These are phyloP conservation scores for Drosophila lowei DNA, from an alignment of 1,140 invertebrate genomes.

Conservation along the genomic window DNA sequence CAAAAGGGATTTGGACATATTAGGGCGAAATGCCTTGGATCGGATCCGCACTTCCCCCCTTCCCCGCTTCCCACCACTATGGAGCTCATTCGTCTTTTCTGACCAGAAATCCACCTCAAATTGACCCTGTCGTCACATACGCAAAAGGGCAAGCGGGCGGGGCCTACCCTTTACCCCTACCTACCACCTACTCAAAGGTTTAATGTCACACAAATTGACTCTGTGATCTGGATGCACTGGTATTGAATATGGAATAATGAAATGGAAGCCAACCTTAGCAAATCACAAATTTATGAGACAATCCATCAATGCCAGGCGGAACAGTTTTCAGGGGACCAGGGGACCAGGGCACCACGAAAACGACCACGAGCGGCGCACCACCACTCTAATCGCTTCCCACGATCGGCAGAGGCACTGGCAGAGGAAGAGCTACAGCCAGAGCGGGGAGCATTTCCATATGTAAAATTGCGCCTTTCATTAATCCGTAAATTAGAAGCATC, in stretches of 20 bases:
- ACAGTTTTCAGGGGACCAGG: conserved; percentile 22
- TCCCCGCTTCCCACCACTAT: no score
- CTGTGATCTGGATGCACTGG: conserved; percentile 42
- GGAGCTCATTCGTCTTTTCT: neutral
- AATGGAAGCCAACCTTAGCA: conserved; percentile 66
- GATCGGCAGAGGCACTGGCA: conserved; percentile 37
- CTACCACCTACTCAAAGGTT: no score
- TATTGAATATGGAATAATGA: conserved; percentile 34
- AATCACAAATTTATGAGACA: conserved; percentile 80
- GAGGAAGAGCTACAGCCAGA: neutral
- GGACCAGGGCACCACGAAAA: no score
- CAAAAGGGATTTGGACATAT: conserved; percentile 15
- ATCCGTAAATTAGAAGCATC: conserved; percentile 81
- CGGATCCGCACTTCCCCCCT: neutral
- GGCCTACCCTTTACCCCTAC: neutral
- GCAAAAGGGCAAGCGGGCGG: neutral
- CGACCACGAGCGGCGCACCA: conserved; percentile 6
- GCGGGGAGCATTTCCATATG: conserved; percentile 69
- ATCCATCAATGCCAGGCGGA: conserved; percentile 71
- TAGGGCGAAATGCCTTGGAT: conserved; percentile 4
- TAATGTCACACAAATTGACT: conserved; percentile 48
- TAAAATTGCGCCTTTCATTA: conserved; percentile 80
- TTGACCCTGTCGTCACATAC: conserved; percentile 2
- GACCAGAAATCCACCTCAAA: conserved; percentile 1
- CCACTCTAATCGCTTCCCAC: conserved; percentile 74